These are phyloP conservation scores for Oxyruncus cristatus DNA, from an alignment of 2,113 vertebrate genomes.

Conservation along the genomic window DNA sequence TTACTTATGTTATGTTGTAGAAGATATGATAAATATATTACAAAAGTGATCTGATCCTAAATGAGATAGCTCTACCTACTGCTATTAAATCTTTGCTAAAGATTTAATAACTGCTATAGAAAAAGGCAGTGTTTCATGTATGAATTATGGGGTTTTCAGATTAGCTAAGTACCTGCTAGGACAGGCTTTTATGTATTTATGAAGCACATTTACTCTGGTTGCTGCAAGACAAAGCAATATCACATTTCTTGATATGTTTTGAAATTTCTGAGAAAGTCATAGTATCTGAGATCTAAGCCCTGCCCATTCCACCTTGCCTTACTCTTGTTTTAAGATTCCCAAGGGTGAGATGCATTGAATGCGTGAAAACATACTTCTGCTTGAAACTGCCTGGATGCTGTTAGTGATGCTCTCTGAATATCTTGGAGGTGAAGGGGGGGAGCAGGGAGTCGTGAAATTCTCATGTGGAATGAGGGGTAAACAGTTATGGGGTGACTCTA, in stretches of 20 bases:
- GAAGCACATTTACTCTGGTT: neutral
- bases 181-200: neutral
- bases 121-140: neutral
- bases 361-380: neutral
- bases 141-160: neutral
- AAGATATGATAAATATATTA: neutral
- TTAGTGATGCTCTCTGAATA: neutral
- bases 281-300: neutral
- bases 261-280: neutral
- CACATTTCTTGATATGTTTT: neutral
- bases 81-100: neutral
- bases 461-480: neutral
- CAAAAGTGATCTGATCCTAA: neutral
- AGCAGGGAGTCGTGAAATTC: neutral
- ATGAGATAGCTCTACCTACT: neutral
- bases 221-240: neutral
- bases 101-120: too few relatives aligned
- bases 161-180: neutral
- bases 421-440: accelerated
- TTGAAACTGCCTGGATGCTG: neutral
- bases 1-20: neutral
- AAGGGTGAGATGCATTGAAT: neutral
- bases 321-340: neutral
- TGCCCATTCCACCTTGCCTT: neutral
- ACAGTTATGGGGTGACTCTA: neutral